Base-by-base conservation (phyloP, 64 coral and sea anemone species). In the Montipora cactus region DNA sequence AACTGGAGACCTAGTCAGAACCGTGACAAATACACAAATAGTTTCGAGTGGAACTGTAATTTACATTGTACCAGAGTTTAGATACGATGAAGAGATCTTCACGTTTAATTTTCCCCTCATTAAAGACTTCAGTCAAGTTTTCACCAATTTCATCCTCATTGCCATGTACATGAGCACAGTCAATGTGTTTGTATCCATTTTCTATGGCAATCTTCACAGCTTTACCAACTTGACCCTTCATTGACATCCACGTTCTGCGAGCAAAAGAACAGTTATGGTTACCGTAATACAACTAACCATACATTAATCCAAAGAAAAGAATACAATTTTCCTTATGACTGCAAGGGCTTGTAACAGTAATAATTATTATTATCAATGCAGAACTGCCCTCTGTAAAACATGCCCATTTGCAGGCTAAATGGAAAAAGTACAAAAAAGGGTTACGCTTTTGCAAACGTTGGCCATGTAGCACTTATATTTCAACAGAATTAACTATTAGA, bases 121-220 rank as follows among this genome's bases (percentile, higher is more conserved):
- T 87, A 10, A 95, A 91, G 62, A 91, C 81, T 45, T 91, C 75
- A 20, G 89, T 44, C 11, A 95, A 58, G 22, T 14, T 64, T 80
- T 87, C 78, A 46, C 94, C 94, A 79, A 95, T 91, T 74, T 95
- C 89, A 4, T 62, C 81, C 91, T 95, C 94, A 50, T 95, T 95
- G 8, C 10, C 25, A 55, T 95, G 91, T 1, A 66, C 5, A 11
- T 73, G 75, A 8, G 94, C 94, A 62, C 94, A 95, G 49, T 95
- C 94, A 71, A 95, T 91, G 75, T 95, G 94, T 14, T 81, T 78
- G 51, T 95, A 95, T 1, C 94, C 94, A 86, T 59, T 55, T 14
- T 66, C 66, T 16, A 95, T 9, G 2, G 94, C 94, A 57, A 78
- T 25, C 59, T 78, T 87, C 0, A 95, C 89, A 18, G 94, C 94